A percentile compares a stretch with the other conserved stretches of the same genome.
Conservation (phyloP, 1,140 invertebrate genomes). For the Orussus abietinus region DNA sequence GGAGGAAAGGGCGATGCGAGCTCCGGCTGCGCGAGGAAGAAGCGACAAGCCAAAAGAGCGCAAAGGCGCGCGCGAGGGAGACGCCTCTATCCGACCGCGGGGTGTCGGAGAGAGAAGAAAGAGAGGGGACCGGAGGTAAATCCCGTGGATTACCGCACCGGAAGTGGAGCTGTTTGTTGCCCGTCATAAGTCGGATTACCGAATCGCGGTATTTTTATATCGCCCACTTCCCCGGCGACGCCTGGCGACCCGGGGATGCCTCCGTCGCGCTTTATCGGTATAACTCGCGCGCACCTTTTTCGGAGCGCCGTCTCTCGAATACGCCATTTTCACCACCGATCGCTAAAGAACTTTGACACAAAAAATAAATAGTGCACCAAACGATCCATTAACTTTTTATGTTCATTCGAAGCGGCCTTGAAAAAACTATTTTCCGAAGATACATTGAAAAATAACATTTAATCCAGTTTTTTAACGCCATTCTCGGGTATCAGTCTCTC, state of each 20-base stretch:
- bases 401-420: no score
- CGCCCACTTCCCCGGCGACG: constrained; percentile 9
- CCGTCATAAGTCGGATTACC: constrained; percentile 26
- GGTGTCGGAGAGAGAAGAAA: no score
- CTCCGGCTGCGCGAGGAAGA: not conserved
- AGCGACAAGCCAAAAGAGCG: not conserved
- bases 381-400: no score
- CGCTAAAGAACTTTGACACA: no score
- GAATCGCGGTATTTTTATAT: constrained; percentile 23
- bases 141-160: constrained; percentile 22
- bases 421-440: no score
- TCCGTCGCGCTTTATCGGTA: constrained; percentile 17
- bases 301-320: constrained; percentile 9
- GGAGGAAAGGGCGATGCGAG: not conserved
- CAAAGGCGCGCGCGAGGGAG: constrained; percentile 1
- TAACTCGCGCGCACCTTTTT: constrained; percentile 11
- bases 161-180: constrained; percentile 21
- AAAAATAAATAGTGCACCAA: no score
- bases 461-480: no score
- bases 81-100: constrained; percentile 4
- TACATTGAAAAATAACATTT: no score
- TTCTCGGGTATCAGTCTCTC: no score
- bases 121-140: constrained; percentile 19
- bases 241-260: no score
- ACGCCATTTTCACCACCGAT: not conserved